These are phyloP conservation scores for Cryptoprocta ferox DNA, from an alignment of 2,797 vertebrate species.

Conservation along the genomic window DNA sequence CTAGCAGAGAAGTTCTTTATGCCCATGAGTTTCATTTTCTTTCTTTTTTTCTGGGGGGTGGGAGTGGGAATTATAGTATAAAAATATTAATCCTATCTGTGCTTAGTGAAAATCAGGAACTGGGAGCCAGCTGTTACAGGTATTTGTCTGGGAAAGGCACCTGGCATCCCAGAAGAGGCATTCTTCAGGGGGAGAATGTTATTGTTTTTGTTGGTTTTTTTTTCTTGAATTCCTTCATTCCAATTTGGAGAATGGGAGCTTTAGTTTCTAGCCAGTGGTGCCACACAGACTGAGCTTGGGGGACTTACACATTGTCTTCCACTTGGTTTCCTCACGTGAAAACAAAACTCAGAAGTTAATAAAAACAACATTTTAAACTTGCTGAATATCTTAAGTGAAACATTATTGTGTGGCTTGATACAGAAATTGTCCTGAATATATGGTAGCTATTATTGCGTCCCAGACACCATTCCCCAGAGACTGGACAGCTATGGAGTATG, in stretches of 20 bases:
- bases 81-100: not conserved
- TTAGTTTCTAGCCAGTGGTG: not conserved
- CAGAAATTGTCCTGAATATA: not conserved
- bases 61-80: not conserved
- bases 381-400: not conserved
- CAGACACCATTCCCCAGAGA: not conserved
- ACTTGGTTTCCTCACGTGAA: not conserved
- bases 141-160: not conserved
- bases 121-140: not conserved
- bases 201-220: not conserved
- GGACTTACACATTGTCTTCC: not conserved
- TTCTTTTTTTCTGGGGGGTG: not conserved
- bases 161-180: not conserved
- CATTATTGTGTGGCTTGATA: not conserved
- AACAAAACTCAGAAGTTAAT: not conserved
- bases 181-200: not conserved
- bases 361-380: slow-evolving; percentile 25
- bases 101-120: not conserved
- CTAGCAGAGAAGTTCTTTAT: not conserved
- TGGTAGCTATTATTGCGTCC: not conserved
- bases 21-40: not conserved
- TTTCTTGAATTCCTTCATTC: not conserved
- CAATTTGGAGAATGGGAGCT: not conserved
- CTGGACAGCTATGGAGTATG: not conserved
- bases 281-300: not conserved